Evolutionary conservation across 2,888 invertebrate species (phyloP).

Genomic region (Rhodophaea formosa): DNA sequence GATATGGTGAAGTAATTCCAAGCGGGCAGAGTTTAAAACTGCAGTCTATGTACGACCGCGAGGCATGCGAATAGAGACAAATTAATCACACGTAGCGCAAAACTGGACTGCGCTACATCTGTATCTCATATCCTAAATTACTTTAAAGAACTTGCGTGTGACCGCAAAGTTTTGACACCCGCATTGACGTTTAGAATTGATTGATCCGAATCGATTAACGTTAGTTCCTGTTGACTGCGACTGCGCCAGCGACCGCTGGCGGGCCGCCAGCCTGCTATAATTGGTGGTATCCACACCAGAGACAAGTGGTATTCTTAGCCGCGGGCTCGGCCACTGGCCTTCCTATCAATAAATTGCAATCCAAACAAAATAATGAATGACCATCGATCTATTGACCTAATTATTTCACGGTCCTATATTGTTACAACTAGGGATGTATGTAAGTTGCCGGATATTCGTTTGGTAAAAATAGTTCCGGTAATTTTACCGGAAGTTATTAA

Average conservation of each 20-base stretch:
- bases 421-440: neutral
- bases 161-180: neutral
- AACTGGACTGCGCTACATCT: no score
- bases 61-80: no score
- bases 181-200: slow-evolving; percentile 34
- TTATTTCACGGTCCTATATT: slow-evolving; percentile 30
- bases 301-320: slow-evolving; percentile 86
- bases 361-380: slow-evolving; percentile 40
- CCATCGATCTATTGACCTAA: slow-evolving; percentile 27
- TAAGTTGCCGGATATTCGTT: neutral
- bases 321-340: slow-evolving; percentile 75
- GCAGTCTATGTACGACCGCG: no score
- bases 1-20: no score
- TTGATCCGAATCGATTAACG: slow-evolving; percentile 64
- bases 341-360: slow-evolving; percentile 53
- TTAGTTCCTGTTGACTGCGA: slow-evolving; percentile 64
- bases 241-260: slow-evolving; percentile 81
- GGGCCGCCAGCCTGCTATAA: slow-evolving; percentile 91
- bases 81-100: no score
- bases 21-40: no score
- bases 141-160: neutral
- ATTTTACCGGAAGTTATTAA: neutral
- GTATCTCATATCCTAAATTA: no score
- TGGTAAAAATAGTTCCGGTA: neutral
- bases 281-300: slow-evolving; percentile 87